Evolutionary conservation across 2,113 vertebrate species (phyloP), one percentile per base, ranked within the genome.

Genomic region (Talpa occidentalis): DNA sequence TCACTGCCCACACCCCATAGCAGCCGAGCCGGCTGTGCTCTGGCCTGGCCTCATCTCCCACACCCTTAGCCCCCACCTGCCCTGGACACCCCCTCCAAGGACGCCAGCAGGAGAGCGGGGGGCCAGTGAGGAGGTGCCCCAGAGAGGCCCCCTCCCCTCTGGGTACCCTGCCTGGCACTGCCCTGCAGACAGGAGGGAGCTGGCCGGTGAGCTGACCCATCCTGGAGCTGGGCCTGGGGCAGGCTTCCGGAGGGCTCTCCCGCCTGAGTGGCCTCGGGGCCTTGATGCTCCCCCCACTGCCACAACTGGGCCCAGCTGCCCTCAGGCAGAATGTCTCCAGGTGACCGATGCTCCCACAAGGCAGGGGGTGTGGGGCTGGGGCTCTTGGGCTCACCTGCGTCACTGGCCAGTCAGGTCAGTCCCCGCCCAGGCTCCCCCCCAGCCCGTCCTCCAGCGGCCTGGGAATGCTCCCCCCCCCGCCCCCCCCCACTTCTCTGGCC

Each of bases 401-500:
- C n/a, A n/a, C n/a, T n/a, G n/a, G n/a, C n/a, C n/a, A n/a, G n/a
- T n/a, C n/a, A n/a, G n/a, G n/a, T n/a, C n/a, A n/a, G n/a, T n/a
- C n/a, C n/a, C n/a, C n/a, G n/a, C 40, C 52, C 32, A 8, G 37
- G 54, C 6, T 22, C 64, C 30, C 17, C 6, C 47, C 7, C n/a
- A n/a, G n/a, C 12, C 8, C 7, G 47, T 24, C 54, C 9, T 59
- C 26, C 70, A 49, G 22, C 5, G 30, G 30, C 47, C n/a, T 12
- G 32, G n/a, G n/a, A 30, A 3, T 12, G 49, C 80, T 64, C 22
- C 0, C 6, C 6, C 26, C 6, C 22, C 0, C 6, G 4, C 26
- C 6, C 2, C 1, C 28, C 11, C 6, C 10, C 9, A 15, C 67
- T 17, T 59, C 42, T 0, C 0, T n/a, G 5, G 69, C 40, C 37